Conservation (phyloP, 2,888 invertebrate genomes). For the Hedya salicella region DNA sequence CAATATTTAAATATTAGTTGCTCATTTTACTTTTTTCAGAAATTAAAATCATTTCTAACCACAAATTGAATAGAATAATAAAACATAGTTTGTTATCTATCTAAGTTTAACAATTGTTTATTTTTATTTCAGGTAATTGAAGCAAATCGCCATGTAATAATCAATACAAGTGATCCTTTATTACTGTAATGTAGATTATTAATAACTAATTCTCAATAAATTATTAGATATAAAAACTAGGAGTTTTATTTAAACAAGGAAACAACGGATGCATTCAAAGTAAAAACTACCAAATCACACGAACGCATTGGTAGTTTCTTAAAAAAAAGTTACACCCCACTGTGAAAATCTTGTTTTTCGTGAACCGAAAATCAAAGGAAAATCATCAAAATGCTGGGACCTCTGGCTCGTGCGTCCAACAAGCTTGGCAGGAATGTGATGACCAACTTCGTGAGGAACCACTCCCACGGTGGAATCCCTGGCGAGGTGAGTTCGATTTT, state of each 20-base stretch:
- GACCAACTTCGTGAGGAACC: conserved; percentile 73
- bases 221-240: conserved; percentile 2
- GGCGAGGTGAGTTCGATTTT: conserved; percentile 76
- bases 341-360: conserved; percentile 35
- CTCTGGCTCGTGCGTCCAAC: conserved; percentile 72
- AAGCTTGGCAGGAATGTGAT: conserved; percentile 76
- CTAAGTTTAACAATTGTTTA: background rate
- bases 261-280: conserved; percentile 61
- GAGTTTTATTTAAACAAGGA: conserved; percentile 23
- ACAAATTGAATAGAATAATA: background rate
- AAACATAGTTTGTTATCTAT: background rate
- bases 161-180: conserved; percentile 6
- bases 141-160: conserved; percentile 10
- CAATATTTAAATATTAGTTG: too few species aligned
- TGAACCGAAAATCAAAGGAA: conserved; percentile 42
- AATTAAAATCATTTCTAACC: too few species aligned
- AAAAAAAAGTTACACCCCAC: conserved; percentile 31
- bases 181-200: conserved; percentile 39
- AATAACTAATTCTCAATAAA: conserved; percentile 43
- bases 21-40: too few species aligned
- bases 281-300: conserved; percentile 44
- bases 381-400: conserved; percentile 69
- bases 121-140: conserved; percentile 47
- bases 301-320: conserved; percentile 44
- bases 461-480: conserved; percentile 76